Evolutionary conservation across 2,113 vertebrate species (phyloP).

Genomic region (Martes martes): DNA sequence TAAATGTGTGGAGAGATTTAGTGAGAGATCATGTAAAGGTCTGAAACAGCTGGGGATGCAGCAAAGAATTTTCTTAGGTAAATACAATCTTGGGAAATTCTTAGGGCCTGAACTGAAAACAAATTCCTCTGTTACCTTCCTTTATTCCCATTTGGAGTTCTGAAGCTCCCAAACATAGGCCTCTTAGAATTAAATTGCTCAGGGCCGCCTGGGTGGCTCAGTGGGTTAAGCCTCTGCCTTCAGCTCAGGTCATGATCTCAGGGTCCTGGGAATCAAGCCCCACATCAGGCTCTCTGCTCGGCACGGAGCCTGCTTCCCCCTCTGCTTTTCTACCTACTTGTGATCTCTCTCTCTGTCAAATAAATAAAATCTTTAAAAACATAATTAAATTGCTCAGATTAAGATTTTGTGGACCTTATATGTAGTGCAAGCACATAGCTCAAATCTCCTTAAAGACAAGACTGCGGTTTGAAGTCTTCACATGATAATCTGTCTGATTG

Average conservation of each 20-base stretch:
- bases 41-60: not conserved
- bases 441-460: not conserved
- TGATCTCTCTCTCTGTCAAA: too few species aligned
- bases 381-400: not conserved
- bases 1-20: not conserved
- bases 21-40: not conserved
- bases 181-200: not conserved
- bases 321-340: too few species aligned
- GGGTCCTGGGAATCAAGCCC: too few species aligned
- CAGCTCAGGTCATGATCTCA: too few species aligned
- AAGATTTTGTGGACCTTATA: not conserved
- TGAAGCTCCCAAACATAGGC: not conserved
- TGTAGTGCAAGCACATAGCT: not conserved
- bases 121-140: not conserved
- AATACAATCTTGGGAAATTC: not conserved
- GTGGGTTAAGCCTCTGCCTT: too few species aligned
- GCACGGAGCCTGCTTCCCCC: too few species aligned
- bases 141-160: too few species aligned
- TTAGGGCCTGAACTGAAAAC: not conserved
- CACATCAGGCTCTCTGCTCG: too few species aligned
- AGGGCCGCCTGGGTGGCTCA: too few species aligned
- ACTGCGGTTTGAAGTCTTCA: not conserved
- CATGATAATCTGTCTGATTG: not conserved
- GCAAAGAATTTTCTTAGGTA: not conserved
- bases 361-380: too few species aligned